Base-by-base conservation (phyloP, 2,888 invertebrate species). In the Apeira syringaria region DNA sequence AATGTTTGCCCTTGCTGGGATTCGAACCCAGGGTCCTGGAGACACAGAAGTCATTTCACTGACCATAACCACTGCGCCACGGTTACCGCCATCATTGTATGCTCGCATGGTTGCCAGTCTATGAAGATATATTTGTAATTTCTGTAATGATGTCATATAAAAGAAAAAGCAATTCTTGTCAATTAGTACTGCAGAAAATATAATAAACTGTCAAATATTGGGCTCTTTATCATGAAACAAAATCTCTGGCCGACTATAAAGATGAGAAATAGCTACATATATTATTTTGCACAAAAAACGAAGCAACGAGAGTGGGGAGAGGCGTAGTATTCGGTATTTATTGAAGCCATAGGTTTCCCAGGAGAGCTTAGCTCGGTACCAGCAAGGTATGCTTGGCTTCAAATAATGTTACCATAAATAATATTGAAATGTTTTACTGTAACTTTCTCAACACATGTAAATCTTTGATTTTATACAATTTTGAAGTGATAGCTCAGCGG, bases 161-260 rank as follows among this genome's bases (percentile, higher is more conserved):
- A n/a, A n/a, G n/a, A n/a, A n/a, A n/a, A n/a, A n/a, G n/a, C n/a
- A n/a, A 39, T 46, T 31, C 39, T 39, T 46, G 45, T 46, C 45
- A 46, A 46, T 46, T 46, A 46, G 45, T 40, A 35, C 40, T 22
- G 45, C 45, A 46, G 35, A 46, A 44, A 45, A 39, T 24, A 35
- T 31, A 40, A 46, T 46, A 46, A 46, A 46, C 40, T 40, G 45
- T 32, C 45, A 35, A 46, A 46, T 40, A 46, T 46, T 46, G 45
- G 45, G 40, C 45, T 46, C 38, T 40, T 45, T 45, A 45, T 45
- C 45, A 40, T 24, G 39, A 26, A 46, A 32, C 39, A 46, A 45
- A 46, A 46, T 46, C 39, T 46, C 39, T 39, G 11, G 31, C 39
- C 45, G 45, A 39, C 45, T 40, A 46, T 46, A 46, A 46, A 46